Percentiles rank a stretch among this genome's conserved stretches.
These are phyloP conservation scores for Punctoribates punctum DNA, from an alignment of 2,888 invertebrate species.

Conservation along the genomic window DNA sequence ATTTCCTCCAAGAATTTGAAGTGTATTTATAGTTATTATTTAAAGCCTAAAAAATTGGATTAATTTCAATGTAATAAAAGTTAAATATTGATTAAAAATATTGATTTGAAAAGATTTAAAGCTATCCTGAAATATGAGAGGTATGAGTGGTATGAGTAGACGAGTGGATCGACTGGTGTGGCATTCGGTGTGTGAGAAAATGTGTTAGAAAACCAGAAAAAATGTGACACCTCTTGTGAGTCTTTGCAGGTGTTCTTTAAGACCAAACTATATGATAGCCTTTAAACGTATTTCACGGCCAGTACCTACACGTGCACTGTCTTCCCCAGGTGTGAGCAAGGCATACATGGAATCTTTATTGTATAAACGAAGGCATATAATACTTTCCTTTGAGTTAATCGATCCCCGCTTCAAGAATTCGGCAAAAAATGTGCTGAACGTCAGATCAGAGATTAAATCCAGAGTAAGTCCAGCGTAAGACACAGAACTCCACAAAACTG, in stretches of 20 bases:
- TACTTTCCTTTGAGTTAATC: neutral
- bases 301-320: neutral
- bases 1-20: too few relatives aligned
- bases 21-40: too few relatives aligned
- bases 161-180: neutral
- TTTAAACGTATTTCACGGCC: neutral
- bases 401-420: neutral
- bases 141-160: neutral
- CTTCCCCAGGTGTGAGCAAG: slow-evolving; percentile 22
- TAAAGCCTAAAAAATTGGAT: too few relatives aligned
- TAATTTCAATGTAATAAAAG: too few relatives aligned
- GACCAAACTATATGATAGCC: neutral
- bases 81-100: neutral
- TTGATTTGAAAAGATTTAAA: neutral
- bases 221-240: slow-evolving; percentile 22
- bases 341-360: too few relatives aligned
- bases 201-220: slow-evolving; percentile 31
- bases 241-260: slow-evolving; percentile 14
- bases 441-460: too few relatives aligned
- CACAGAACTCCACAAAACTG: too few relatives aligned
- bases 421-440: neutral
- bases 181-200: slow-evolving; percentile 1
- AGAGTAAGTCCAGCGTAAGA: slow-evolving; percentile 4
- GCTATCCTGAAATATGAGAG: too few relatives aligned
- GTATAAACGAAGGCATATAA: slow-evolving; percentile 9